These are phyloP conservation scores for Adineta ricciae DNA, from an alignment of 2,888 invertebrate genomes.

Conservation along the genomic window DNA sequence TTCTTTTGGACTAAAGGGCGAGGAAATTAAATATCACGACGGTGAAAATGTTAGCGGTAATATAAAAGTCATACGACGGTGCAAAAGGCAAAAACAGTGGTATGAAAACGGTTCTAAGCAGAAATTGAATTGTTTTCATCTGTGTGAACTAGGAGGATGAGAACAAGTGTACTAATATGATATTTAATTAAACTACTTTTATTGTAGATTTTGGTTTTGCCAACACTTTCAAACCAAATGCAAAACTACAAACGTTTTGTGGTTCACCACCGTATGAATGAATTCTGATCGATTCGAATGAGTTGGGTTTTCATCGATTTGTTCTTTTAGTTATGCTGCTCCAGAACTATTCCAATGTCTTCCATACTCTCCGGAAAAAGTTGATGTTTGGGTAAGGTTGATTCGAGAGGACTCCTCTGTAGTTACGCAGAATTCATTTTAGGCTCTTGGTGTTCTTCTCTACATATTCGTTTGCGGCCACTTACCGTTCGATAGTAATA, in stretches of 20 bases:
- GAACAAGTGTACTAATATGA: too few relatives aligned
- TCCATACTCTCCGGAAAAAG: background rate
- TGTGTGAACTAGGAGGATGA: too few relatives aligned
- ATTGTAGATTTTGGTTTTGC: constrained; percentile 82
- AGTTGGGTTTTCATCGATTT: background rate
- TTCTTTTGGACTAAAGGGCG: too few relatives aligned
- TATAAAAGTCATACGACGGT: too few relatives aligned
- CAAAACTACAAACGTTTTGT: constrained; percentile 85
- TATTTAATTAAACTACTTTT: background rate
- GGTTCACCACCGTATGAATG: constrained; percentile 87
- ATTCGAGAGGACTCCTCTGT: too few relatives aligned
- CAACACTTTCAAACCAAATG: constrained; percentile 78
- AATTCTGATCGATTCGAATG: constrained; percentile 46
- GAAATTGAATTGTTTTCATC: too few relatives aligned
- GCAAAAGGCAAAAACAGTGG: too few relatives aligned
- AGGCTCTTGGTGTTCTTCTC: constrained; percentile 90
- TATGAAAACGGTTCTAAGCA: too few relatives aligned
- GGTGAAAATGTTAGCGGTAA: too few relatives aligned
- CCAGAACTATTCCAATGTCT: constrained; percentile 6
- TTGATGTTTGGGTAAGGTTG: background rate
- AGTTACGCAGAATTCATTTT: constrained; percentile 56
- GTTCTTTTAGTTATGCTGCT: background rate
- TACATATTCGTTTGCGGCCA: constrained; percentile 91
- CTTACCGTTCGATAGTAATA: constrained; percentile 86
- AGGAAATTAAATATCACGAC: too few relatives aligned